Conservation (phyloP, 2,888 invertebrate genomes). For the Zygaena filipendulae region DNA sequence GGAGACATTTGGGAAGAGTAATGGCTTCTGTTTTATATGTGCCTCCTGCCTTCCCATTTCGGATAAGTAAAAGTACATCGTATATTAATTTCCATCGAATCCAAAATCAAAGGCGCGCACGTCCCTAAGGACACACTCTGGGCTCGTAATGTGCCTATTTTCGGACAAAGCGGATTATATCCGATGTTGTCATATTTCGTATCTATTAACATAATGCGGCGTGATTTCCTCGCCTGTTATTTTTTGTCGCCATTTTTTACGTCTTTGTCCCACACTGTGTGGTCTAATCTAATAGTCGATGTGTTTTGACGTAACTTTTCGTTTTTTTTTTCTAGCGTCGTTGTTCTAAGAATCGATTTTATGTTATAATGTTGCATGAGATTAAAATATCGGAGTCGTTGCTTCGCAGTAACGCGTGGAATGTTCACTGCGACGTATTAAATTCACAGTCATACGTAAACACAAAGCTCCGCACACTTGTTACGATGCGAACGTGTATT, state of each 20-base stretch:
- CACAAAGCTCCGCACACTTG: slow-evolving; percentile 22
- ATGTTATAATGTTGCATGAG: slow-evolving; percentile 25
- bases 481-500: slow-evolving; percentile 20
- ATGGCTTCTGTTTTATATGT: too few species aligned
- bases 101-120: slow-evolving; percentile 52
- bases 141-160: slow-evolving; percentile 46
- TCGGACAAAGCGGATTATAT: slow-evolving; percentile 62
- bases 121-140: slow-evolving; percentile 40
- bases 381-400: too few species aligned
- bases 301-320: slow-evolving; percentile 26
- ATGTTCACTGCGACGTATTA: too few species aligned
- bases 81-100: slow-evolving; percentile 59
- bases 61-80: slow-evolving; percentile 19
- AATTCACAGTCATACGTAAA: too few species aligned
- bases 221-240: slow-evolving; percentile 44
- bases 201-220: slow-evolving; percentile 58
- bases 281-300: slow-evolving; percentile 26
- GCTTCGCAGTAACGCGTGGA: too few species aligned
- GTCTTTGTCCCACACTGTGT: slow-evolving; percentile 34
- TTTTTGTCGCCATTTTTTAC: slow-evolving; percentile 33
- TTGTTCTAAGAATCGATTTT: slow-evolving; percentile 25
- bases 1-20: too few species aligned
- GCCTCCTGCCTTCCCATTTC: slow-evolving; percentile 23
- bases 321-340: slow-evolving; percentile 16
- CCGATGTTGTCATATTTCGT: slow-evolving; percentile 53